Conservation (phyloP, 2,888 invertebrate genomes). For the Diaprepes abbreviatus region DNA sequence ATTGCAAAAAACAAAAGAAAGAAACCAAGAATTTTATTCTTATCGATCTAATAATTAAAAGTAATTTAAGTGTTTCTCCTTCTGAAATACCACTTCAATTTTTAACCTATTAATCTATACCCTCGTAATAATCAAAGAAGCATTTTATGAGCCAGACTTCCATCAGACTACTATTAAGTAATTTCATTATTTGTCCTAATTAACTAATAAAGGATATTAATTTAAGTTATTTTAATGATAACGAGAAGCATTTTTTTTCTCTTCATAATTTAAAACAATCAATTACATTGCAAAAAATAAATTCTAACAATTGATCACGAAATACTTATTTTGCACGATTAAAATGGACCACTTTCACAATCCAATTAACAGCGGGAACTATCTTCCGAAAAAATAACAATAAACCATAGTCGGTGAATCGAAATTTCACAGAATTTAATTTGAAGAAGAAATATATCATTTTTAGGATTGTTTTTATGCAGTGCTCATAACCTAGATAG, state of each 20-base stretch:
- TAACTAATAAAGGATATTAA: too few species aligned
- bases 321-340: slow-evolving; percentile 5
- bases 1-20: too few species aligned
- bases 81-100: too few species aligned
- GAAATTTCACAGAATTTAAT: neutral
- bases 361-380: neutral
- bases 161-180: too few species aligned
- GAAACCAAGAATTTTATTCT: too few species aligned
- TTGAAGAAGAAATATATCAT: neutral
- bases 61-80: too few species aligned
- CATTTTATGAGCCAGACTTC: too few species aligned
- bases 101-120: too few species aligned
- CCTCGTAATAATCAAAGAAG: too few species aligned
- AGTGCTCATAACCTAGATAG: neutral
- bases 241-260: neutral
- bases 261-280: slow-evolving; percentile 8
- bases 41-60: too few species aligned
- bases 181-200: too few species aligned
- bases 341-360: slow-evolving; percentile 16
- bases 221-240: too few species aligned
- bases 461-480: neutral
- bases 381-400: slow-evolving; percentile 2
- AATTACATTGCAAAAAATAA: slow-evolving; percentile 7
- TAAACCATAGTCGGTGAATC: neutral
- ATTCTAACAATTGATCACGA: slow-evolving; percentile 8